These are phyloP conservation scores for Hestina assimilis DNA, from an alignment of 1,140 invertebrate species.

Conservation along the genomic window DNA sequence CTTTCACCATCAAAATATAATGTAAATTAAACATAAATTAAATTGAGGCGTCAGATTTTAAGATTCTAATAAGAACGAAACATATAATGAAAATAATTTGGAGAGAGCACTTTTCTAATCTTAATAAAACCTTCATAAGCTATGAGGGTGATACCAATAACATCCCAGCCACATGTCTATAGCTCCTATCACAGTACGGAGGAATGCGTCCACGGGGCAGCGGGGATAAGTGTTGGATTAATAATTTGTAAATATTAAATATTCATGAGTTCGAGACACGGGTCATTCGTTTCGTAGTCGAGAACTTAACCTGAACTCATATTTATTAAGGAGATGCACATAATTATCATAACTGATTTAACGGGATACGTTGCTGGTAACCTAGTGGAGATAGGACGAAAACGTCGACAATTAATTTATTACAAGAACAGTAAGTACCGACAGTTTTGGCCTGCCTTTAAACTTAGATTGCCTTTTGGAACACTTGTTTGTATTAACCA, in stretches of 20 bases:
- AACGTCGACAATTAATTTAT: conserved; percentile 19
- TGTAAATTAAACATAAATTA: too few relatives aligned
- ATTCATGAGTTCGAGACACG: conserved; percentile 61
- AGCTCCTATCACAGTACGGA: conserved; percentile 33
- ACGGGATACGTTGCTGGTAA: conserved; percentile 44
- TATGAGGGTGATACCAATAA: conserved; percentile 53
- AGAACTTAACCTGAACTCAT: conserved; percentile 51
- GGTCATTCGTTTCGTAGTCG: conserved; percentile 66
- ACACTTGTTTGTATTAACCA: too few relatives aligned
- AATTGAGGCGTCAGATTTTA: too few relatives aligned
- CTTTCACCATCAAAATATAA: too few relatives aligned
- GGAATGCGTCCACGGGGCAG: conserved; percentile 44
- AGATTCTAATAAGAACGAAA: background rate
- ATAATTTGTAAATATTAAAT: conserved; percentile 77
- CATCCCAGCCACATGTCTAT: conserved; percentile 30
- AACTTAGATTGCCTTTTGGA: too few relatives aligned
- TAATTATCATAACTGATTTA: conserved; percentile 71
- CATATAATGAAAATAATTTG: conserved; percentile 28
- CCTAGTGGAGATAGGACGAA: conserved; percentile 4
- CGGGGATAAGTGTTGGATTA: conserved; percentile 66
- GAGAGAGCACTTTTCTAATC: conserved; percentile 61
- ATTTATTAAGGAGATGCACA: conserved; percentile 66
- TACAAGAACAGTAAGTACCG: conserved; percentile 3
- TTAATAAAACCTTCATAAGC: conserved; percentile 60
- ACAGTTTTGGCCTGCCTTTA: background rate